Evolutionary conservation across 2,113 vertebrate genomes (phyloP), one percentile per base, ranked within the genome.

Genomic region (Hymenochirus boettgeri): DNA sequence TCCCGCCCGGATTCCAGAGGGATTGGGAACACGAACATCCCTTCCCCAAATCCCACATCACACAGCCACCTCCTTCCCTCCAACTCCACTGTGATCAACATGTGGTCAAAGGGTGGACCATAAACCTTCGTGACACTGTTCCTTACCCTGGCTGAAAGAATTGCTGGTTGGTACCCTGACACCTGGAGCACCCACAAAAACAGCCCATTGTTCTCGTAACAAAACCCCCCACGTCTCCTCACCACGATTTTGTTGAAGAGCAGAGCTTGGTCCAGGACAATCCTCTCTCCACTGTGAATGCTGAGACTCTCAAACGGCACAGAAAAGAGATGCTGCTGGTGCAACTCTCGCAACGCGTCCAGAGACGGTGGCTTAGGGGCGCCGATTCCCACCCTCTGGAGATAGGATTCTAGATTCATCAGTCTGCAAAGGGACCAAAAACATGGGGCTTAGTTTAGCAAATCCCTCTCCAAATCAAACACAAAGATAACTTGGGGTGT

Each of bases 281-380:
- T 75, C 0, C 23, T 61, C 5, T 80, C 81, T 2, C 83, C 77
- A 21, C 76, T 85, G 72, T 91, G 88, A 5, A 82, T 59, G 37
- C 81, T 80, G 8, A 90, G 84, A 61, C 82, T 73, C 9, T 87
- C 86, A 10, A 87, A 86, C 1, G 86, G 84, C 8, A 90, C 85
- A 7, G 84, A 71, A 5, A 79, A 12, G 47, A 85, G 65, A 58
- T 90, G 88, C 5, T 70, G 23, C 12, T 25, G 69, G 60, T 90
- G 86, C 1, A 89, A 1, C 3, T 23, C 17, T 8, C 61, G 56
- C 45, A 88, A 65, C 4, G 72, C 73, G 1, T 76, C 73, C 61
- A 86, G 35, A 2, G 58, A 71, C 71, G 37, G 85, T 70, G 21
- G 56, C 3, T 1, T 12, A 3, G 0, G 65, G 42, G 15, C 9